Evolutionary conservation across 2,888 invertebrate species (phyloP), one percentile per base, ranked within the genome.

Genomic region (Morpho helenor): DNA sequence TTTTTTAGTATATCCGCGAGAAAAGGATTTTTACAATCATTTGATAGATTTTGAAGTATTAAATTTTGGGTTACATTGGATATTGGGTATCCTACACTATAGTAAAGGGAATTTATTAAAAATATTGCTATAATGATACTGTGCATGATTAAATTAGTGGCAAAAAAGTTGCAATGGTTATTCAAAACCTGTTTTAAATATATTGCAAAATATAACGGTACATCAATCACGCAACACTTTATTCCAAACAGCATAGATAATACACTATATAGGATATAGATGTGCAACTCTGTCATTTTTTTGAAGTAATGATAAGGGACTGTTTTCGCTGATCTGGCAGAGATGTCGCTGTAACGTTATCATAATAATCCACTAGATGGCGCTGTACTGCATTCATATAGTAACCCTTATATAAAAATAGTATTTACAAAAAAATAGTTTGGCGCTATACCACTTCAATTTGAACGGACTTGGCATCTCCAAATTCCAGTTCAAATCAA

Each of bases 41-140:
- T 70, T 46, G 76, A 74, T 54, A 88, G 78, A 50, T 57, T 60
- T 60, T 57, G 72, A 61, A 63, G 64, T 22, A 68, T 53, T 46
- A 52, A 46, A 60, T 56, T 39, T 48, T 56, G 56, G 54, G 62
- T 52, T 52, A 66, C 48, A 61, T 59, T 68, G 56, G 66, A 63
- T 42, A 81, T 60, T 31, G 85, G 79, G 61, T 56, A 68, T 39
- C 84, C 87, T 60, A 79, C 77, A 64, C 81, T 82, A 56, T 71
- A 73, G 46, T 62, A 63, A 60, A 77, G 81, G 52, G 76, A 71
- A 68, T 79, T 81, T 63, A 84, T 66, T 64, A 87, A 67, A 56
- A 85, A 64, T 52, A 87, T 68, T 10, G 75, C 66, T 62, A 86
- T 63, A 46, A 81, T 62, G 63, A 75, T 78, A 42, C 73, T 77